Conservation (phyloP, 2,797 vertebrate genomes). For the Chiloscyllium punctatum region DNA sequence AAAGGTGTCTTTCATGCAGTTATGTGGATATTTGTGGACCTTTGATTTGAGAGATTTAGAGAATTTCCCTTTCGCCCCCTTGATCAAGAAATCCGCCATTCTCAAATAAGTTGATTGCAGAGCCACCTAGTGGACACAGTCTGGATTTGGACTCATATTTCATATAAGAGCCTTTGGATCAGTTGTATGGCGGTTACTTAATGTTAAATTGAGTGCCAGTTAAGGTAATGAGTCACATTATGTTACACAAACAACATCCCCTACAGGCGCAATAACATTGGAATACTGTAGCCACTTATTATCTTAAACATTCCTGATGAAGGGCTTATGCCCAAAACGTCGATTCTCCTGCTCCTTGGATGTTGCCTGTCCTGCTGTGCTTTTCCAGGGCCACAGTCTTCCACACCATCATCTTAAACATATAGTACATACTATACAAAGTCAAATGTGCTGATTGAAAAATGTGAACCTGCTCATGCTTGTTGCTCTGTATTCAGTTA, state of each 20-base stretch:
- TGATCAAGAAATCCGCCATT: neutral
- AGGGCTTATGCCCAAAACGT: no score
- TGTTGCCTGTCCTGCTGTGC: no score
- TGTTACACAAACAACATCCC: neutral
- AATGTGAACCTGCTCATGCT: neutral
- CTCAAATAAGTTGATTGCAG: constrained; percentile 14
- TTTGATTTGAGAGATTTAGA: neutral
- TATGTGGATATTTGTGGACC: neutral
- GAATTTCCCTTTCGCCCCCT: neutral
- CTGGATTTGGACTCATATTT: neutral
- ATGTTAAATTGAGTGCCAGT: neutral
- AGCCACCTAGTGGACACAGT: constrained; percentile 10
- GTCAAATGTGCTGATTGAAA: neutral
- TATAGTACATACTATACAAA: neutral
- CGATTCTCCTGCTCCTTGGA: no score
- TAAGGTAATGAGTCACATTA: neutral
- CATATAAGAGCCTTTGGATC: neutral
- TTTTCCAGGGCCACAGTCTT: no score
- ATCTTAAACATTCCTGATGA: neutral
- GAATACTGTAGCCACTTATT: neutral
- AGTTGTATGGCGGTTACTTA: neutral
- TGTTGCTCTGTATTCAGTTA: neutral
- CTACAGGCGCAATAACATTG: neutral
- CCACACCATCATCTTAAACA: neutral
- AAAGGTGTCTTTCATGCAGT: neutral